Conservation (phyloP, 2,797 vertebrate genomes). For the Nannoperca australis region DNA sequence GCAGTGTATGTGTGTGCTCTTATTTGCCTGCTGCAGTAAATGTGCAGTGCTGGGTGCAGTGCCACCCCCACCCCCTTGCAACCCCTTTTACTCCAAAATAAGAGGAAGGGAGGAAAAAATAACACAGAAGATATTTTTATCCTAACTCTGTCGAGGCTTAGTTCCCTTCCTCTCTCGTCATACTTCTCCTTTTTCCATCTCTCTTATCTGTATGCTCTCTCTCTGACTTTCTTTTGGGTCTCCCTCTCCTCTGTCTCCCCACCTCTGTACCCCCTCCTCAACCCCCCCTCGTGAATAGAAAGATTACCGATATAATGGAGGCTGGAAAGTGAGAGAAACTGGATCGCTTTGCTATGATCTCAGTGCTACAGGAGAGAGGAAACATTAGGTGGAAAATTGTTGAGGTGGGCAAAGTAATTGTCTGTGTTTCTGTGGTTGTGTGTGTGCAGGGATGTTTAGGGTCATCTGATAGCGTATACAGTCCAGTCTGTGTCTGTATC, state of each 20-base stretch:
- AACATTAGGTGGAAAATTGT: constrained; percentile 36
- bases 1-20: constrained; percentile 14
- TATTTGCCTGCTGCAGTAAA: constrained; percentile 47
- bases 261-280: neutral
- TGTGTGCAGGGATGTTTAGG: constrained; percentile 47
- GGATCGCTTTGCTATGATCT: constrained; percentile 45
- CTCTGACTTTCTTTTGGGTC: constrained; percentile 14
- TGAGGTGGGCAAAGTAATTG: constrained; percentile 55
- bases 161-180: constrained; percentile 43
- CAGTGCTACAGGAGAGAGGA: constrained; percentile 32
- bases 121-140: constrained; percentile 68
- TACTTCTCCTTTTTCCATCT: constrained; percentile 32
- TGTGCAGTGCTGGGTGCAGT: constrained; percentile 46
- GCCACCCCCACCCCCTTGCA: constrained; percentile 9
- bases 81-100: constrained; percentile 46
- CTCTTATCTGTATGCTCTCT: constrained; percentile 29
- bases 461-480: constrained; percentile 50
- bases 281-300: constrained; percentile 53
- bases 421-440: constrained; percentile 32
- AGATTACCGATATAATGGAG: constrained; percentile 62
- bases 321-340: constrained; percentile 50
- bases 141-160: constrained; percentile 53
- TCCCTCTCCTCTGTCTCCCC: constrained; percentile 18
- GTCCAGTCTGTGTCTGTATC: constrained; percentile 61
- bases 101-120: constrained; percentile 49